Conservation (phyloP, 2,888 invertebrate species). For the Trimorus sp. region DNA sequence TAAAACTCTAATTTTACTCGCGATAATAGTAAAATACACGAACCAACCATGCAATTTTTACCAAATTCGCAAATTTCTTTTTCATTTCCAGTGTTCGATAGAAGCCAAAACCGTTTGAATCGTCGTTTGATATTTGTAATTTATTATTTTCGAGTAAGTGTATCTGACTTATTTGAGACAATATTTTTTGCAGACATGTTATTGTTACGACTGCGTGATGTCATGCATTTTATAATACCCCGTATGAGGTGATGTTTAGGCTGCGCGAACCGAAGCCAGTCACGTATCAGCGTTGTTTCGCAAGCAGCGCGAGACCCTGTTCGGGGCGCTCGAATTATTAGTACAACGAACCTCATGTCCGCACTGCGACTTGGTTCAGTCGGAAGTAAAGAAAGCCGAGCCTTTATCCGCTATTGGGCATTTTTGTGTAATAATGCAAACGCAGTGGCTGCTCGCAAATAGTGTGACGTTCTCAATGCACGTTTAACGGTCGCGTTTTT, state of each 20-base stretch:
- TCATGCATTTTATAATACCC: conserved; percentile 47
- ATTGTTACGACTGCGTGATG: conserved; percentile 38
- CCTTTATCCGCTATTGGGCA: conserved; percentile 28
- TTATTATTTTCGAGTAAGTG: no score
- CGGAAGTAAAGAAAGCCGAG: conserved; percentile 39
- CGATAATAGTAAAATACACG: no score
- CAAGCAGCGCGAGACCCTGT: conserved; percentile 57
- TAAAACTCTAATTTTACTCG: no score
- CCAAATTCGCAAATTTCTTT: no score
- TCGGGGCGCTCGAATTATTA: conserved; percentile 72
- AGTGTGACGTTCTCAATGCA: conserved; percentile 10
- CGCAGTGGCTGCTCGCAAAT: conserved; percentile 4
- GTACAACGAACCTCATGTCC: conserved; percentile 68
- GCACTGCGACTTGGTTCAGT: conserved; percentile 48
- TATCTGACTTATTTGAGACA: conserved; percentile 14
- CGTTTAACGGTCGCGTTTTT: conserved; percentile 20
- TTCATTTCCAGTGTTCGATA: no score
- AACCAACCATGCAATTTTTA: no score
- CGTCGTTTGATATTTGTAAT: no score
- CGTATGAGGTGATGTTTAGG: conserved; percentile 71
- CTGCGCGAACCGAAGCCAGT: conserved; percentile 71
- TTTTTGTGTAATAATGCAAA: no score
- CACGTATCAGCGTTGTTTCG: conserved; percentile 72
- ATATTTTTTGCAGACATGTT: conserved; percentile 41
- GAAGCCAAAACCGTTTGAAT: no score